Evolutionary conservation across 1,140 invertebrate species (phyloP), one percentile per base, ranked within the genome.

Genomic region (Drosophila kohkoa): DNA sequence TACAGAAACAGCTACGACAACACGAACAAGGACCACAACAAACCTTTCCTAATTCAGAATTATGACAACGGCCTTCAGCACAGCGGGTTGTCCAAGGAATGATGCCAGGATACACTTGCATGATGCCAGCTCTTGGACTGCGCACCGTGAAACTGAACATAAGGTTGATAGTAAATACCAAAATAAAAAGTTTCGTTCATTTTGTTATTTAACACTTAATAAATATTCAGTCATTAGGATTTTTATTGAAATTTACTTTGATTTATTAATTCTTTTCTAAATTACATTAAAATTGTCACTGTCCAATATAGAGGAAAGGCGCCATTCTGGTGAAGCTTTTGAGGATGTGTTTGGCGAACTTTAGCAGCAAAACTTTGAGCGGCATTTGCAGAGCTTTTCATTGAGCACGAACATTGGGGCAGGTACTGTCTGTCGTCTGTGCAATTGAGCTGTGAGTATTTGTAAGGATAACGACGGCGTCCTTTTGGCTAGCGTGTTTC

Each of bases 11-110:
- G 54, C 60, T 57, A 73, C 67, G 75, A 71, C 55, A 72, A 65
- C 60, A 20, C 13, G 1, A 32, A 41, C n/a, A 13, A 51, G 51
- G 82, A 83, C 77, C 69, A 83, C 82, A 87, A 88, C 83, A 88
- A 88, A 87, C 80, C 80, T 88, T 88, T 87, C 69, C 83, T 87
- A 87, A 87, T 87, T 72, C 82, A 82, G 80, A 87, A 80, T 77
- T 67, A 87, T 88, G 82, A 67, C 73, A 81, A 79, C 80, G 82
- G 80, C 82, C 83, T 87, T 87, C 82, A 88, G 80, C 43, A 70
- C 54, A 66, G 46, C 60, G 57, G 58, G 59, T 16, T 20, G 48
- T 10, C 13, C 28, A 43, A 35, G 15, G 8, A n/a, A 6, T 11
- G 32, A 15, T 35, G 28, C 20, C 13, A 59, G 65, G 64, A 66